Percentiles rank a stretch among this genome's conserved stretches.
Evolutionary conservation across 2,888 invertebrate species (phyloP).

Genomic region (Drosophila greeni): DNA sequence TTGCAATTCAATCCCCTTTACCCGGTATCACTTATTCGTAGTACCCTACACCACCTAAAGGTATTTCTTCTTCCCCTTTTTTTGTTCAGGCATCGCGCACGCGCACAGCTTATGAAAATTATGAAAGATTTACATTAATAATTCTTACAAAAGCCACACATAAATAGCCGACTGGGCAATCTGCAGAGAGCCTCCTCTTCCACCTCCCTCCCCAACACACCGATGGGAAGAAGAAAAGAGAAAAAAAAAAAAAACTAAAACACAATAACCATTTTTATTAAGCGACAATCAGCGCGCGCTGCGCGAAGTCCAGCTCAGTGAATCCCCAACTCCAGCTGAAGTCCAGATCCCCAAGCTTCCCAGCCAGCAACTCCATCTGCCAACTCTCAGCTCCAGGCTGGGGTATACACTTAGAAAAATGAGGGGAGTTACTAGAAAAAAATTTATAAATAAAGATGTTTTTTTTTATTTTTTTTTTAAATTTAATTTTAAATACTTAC

Average conservation of each 20-base stretch:
- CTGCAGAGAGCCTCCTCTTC: slow-evolving; percentile 31
- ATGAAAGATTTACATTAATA: slow-evolving; percentile 77
- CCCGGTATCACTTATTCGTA: slow-evolving; percentile 6
- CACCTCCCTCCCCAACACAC: not conserved
- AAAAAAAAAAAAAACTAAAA: slow-evolving; percentile 40
- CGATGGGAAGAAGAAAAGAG: slow-evolving; percentile 3
- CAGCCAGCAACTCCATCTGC: slow-evolving; percentile 15
- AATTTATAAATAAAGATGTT: not conserved
- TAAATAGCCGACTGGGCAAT: slow-evolving; percentile 66
- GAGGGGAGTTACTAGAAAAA: not conserved
- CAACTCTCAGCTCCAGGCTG: slow-evolving; percentile 19
- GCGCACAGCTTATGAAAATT: slow-evolving; percentile 75
- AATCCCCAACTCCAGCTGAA: slow-evolving; percentile 25
- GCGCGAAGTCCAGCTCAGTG: slow-evolving; percentile 45
- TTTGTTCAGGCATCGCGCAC: slow-evolving; percentile 53
- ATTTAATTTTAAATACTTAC: no score
- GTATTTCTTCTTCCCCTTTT: not conserved
- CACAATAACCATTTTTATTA: slow-evolving; percentile 74
- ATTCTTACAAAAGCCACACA: slow-evolving; percentile 75
- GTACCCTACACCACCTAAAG: not conserved
- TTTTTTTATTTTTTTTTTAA: no score
- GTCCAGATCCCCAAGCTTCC: slow-evolving; percentile 26
- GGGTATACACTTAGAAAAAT: slow-evolving; percentile 5
- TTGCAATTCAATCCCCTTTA: not conserved
- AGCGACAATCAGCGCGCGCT: slow-evolving; percentile 73